phyloP scores from a whole-genome alignment of 2,797 vertebrate species.

The Halcyon leucocephala region DNA sequence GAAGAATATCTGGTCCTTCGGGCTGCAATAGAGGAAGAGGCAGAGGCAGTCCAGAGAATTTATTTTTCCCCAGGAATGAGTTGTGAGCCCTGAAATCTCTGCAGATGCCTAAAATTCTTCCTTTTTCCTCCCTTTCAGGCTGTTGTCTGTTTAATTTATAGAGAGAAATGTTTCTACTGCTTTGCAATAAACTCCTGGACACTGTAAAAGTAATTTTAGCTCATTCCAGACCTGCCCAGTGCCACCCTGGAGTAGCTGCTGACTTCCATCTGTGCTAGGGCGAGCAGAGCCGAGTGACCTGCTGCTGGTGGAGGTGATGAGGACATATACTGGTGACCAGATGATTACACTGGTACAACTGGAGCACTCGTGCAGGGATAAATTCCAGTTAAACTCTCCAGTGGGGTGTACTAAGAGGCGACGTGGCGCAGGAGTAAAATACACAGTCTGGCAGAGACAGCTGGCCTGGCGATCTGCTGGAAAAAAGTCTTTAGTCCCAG shows the following conservation, averaged over 20 bases:
- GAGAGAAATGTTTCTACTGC: background rate
- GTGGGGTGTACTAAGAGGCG: fast-evolving
- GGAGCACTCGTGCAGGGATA: background rate
- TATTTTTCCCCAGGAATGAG: background rate
- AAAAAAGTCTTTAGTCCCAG: background rate
- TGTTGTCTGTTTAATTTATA: background rate
- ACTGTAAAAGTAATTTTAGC: fast-evolving
- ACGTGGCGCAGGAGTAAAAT: background rate
- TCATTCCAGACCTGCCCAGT: background rate
- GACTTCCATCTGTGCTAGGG: background rate
- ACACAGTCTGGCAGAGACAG: background rate
- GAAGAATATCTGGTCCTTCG: background rate
- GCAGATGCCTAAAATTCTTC: background rate
- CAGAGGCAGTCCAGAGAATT: background rate
- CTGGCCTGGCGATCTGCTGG: background rate
- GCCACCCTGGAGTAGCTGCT: background rate
- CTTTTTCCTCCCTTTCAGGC: background rate
- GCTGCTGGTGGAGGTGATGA: background rate
- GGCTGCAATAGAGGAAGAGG: background rate
- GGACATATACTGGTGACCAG: background rate
- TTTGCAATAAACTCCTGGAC: background rate
- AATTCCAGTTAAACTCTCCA: background rate
- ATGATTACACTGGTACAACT: background rate
- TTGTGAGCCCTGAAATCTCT: background rate
- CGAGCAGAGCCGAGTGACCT: background rate